Percentiles rank a stretch among this genome's conserved stretches.
Evolutionary conservation across 2,888 invertebrate genomes (phyloP).

Genomic region (Corbicula japonica): DNA sequence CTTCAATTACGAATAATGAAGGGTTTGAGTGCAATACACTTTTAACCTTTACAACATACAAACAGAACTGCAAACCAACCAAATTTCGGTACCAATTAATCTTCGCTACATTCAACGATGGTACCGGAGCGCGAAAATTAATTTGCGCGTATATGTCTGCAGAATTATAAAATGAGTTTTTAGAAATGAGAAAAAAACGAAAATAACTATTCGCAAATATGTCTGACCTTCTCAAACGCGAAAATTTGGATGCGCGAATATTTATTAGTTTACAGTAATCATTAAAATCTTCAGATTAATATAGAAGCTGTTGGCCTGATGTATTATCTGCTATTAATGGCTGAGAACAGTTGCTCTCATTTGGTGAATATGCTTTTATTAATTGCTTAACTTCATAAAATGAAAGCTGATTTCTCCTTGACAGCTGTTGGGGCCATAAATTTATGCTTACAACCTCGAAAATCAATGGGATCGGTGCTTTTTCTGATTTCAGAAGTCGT

Average conservation of each 20-base stretch:
- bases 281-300: neutral
- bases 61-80: too few relatives aligned
- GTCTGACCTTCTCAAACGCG: neutral
- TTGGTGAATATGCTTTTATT: neutral
- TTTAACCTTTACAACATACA: too few relatives aligned
- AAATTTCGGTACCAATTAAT: too few relatives aligned
- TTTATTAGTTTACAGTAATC: neutral
- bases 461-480: neutral
- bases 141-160: too few relatives aligned
- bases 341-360: too few relatives aligned
- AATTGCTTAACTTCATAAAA: neutral
- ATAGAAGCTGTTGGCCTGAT: too few relatives aligned
- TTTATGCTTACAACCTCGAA: constrained; percentile 2
- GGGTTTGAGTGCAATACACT: too few relatives aligned
- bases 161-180: too few relatives aligned
- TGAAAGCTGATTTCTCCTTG: neutral
- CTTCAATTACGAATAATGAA: too few relatives aligned
- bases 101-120: too few relatives aligned
- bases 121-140: too few relatives aligned
- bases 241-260: neutral
- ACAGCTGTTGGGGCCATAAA: constrained; percentile 16
- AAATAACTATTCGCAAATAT: neutral
- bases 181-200: neutral
- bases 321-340: too few relatives aligned
- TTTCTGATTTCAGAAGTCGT: neutral